phyloP scores from a whole-genome alignment of 2,888 invertebrate species.

The Macropis europaea region DNA sequence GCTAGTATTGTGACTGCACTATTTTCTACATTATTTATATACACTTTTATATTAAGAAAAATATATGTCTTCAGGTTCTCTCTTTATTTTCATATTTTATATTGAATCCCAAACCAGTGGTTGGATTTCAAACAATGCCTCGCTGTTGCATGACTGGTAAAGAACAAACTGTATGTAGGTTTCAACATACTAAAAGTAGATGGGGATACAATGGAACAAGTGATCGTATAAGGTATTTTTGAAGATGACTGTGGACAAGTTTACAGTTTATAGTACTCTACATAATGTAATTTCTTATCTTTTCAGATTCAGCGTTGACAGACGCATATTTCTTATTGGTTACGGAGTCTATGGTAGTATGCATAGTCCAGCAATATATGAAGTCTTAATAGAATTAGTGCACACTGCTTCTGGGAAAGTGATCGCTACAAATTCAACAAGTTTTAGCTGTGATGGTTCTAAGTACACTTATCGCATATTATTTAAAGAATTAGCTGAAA shows the following conservation, averaged over 20 bases:
- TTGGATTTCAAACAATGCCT: conserved; percentile 86
- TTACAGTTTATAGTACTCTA: background rate
- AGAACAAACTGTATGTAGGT: conserved; percentile 87
- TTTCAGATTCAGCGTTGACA: conserved; percentile 88
- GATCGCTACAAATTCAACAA: conserved; percentile 87
- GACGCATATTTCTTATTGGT: conserved; percentile 90
- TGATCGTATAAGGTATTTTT: conserved; percentile 85
- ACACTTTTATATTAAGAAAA: background rate
- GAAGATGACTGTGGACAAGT: background rate
- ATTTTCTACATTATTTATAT: background rate
- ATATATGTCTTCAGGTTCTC: conserved; percentile 81
- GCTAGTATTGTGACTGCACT: conserved; percentile 35
- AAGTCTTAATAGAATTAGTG: conserved; percentile 88
- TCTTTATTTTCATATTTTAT: conserved; percentile 87
- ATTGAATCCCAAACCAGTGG: conserved; percentile 88
- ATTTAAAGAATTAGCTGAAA: conserved; percentile 93
- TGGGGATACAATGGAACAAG: conserved; percentile 94
- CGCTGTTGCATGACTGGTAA: conserved; percentile 90
- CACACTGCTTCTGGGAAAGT: conserved; percentile 88
- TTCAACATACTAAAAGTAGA: conserved; percentile 88
- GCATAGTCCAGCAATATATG: conserved; percentile 89
- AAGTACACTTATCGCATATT: conserved; percentile 89
- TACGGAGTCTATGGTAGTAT: conserved; percentile 93
- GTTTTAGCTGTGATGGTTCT: conserved; percentile 89
- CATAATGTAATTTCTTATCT: conserved; percentile 1